Percentiles rank a stretch among this genome's conserved stretches.
phyloP scores from a whole-genome alignment of 2,888 invertebrate genomes.

The Ophraella communa region DNA sequence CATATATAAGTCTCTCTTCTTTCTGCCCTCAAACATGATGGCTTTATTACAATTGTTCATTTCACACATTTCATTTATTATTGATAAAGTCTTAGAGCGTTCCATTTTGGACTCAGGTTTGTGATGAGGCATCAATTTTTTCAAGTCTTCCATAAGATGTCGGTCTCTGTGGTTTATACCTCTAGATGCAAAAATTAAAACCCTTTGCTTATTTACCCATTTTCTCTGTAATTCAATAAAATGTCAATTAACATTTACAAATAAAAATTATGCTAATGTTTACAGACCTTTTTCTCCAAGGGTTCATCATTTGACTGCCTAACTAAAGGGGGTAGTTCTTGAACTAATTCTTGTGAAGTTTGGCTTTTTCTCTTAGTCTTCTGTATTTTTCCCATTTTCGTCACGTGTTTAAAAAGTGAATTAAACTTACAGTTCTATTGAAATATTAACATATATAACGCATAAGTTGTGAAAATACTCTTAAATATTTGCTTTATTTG shows the following conservation, averaged over 20 bases:
- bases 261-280: not conserved
- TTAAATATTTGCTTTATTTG: too few species aligned
- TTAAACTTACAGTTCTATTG: too few species aligned
- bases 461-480: too few species aligned
- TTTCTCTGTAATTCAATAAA: conserved; percentile 67
- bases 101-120: conserved; percentile 95
- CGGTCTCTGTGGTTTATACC: conserved; percentile 92
- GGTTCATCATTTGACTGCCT: conserved; percentile 79
- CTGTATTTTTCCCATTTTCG: conserved; percentile 37
- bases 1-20: conserved; percentile 90
- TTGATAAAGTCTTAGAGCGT: conserved; percentile 82
- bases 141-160: conserved; percentile 95
- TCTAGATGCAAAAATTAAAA: conserved; percentile 92
- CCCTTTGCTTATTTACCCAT: conserved; percentile 94
- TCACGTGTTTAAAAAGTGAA: too few species aligned
- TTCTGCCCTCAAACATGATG: conserved; percentile 92
- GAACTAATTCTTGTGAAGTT: conserved; percentile 10
- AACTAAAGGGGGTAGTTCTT: conserved; percentile 63
- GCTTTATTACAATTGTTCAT: conserved; percentile 98
- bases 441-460: too few species aligned
- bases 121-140: conserved; percentile 91
- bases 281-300: conserved; percentile 70
- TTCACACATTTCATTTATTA: conserved; percentile 94
- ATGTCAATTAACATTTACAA: not conserved
- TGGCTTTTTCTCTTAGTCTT: conserved; percentile 39